Conservation (phyloP, 2,888 invertebrate genomes). For the Cephus pygmeus region DNA sequence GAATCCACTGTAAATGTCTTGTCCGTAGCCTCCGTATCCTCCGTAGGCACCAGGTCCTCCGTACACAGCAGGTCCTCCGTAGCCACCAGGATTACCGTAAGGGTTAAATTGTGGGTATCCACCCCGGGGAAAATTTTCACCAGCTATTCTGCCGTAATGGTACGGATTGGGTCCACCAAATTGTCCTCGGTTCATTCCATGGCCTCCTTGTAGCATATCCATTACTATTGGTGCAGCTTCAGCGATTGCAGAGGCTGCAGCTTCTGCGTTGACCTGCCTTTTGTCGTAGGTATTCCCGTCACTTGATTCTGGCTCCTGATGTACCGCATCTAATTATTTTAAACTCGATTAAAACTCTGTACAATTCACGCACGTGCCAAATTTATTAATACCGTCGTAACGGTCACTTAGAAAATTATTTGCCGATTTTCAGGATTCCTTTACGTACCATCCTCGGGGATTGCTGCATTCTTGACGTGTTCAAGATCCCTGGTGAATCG, state of each 20-base stretch:
- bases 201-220: neutral
- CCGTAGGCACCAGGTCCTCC: neutral
- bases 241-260: neutral
- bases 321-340: neutral
- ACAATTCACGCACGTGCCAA: neutral
- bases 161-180: neutral
- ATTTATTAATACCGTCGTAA: neutral
- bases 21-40: no score
- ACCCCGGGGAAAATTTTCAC: neutral
- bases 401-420: neutral
- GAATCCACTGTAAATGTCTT: neutral
- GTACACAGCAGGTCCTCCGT: neutral
- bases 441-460: neutral
- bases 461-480: conserved; percentile 5
- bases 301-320: neutral
- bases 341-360: neutral
- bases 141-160: neutral
- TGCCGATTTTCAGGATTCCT: neutral
- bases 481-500: conserved; percentile 20
- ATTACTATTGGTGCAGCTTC: neutral
- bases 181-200: neutral
- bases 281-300: neutral
- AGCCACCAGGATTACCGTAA: no score
- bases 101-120: neutral
- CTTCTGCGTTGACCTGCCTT: neutral